phyloP scores from a whole-genome alignment of 2,113 vertebrate species.

The Megaceryle maxima region DNA sequence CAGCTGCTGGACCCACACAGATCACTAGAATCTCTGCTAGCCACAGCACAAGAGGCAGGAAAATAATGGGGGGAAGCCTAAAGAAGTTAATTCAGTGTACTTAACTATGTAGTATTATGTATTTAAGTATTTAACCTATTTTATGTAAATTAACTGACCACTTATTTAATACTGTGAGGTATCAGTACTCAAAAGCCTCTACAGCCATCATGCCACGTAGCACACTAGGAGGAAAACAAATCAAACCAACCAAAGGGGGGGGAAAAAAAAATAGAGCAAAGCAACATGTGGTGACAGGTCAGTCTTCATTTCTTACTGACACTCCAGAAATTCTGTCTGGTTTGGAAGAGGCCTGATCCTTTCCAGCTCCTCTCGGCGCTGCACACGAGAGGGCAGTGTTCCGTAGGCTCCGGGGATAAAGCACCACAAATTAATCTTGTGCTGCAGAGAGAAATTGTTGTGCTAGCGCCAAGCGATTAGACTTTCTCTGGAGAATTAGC shows the following conservation, averaged over 20 bases:
- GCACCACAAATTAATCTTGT: not conserved
- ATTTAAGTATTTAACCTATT: no score
- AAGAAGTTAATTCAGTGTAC: no score
- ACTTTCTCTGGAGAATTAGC: not conserved
- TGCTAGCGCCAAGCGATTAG: not conserved
- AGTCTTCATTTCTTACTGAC: not conserved
- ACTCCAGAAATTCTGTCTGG: accelerated
- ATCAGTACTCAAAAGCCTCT: not conserved
- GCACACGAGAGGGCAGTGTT: conserved; percentile 48
- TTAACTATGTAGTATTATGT: not conserved
- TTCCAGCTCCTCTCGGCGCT: not conserved
- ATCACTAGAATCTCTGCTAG: not conserved
- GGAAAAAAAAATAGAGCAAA: no score
- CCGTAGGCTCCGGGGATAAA: not conserved
- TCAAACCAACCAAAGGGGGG: not conserved
- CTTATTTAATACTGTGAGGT: not conserved
- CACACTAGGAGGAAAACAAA: not conserved
- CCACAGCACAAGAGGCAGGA: not conserved
- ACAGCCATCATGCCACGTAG: accelerated
- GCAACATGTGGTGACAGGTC: not conserved
- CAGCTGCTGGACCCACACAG: not conserved
- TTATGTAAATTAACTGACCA: no score
- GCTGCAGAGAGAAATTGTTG: not conserved
- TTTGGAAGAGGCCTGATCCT: accelerated
- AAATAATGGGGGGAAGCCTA: not conserved